Evolutionary conservation across 2,113 vertebrate species (phyloP).

Genomic region (Turdus rufiventris): DNA sequence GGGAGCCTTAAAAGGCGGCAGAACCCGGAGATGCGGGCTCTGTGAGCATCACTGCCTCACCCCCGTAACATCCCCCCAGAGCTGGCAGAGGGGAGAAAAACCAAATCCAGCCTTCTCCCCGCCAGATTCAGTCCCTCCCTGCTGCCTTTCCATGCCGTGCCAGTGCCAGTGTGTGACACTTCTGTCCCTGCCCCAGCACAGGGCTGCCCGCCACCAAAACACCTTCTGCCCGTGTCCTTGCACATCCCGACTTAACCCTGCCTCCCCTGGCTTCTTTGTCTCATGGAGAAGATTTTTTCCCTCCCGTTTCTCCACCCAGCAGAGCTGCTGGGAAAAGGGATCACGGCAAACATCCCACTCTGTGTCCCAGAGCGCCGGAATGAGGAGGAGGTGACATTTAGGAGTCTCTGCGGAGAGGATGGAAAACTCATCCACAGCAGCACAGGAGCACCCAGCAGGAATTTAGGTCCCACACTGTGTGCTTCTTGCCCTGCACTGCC

Average conservation of each 20-base stretch:
- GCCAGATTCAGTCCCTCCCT: not conserved
- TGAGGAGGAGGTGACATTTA: not conserved
- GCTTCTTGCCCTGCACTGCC: not conserved
- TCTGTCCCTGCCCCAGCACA: rapidly evolving
- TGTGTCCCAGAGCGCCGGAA: not conserved
- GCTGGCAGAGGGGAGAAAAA: not conserved
- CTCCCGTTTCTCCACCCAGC: rapidly evolving
- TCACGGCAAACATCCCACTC: not conserved
- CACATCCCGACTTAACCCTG: not conserved
- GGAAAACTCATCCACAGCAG: not conserved
- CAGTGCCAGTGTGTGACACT: not conserved
- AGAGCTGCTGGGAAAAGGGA: not conserved
- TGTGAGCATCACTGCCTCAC: not conserved
- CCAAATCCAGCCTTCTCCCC: not conserved
- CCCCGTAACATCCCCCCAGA: not conserved
- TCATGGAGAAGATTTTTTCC: not conserved
- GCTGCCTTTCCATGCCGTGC: not conserved
- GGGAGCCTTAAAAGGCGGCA: not conserved
- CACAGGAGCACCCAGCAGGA: rapidly evolving
- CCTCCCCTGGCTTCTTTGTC: not conserved
- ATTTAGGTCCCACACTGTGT: not conserved
- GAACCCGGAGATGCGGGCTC: not conserved
- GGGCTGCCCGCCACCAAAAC: not conserved
- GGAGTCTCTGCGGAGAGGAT: not conserved
- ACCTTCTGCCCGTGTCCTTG: not conserved